These are phyloP conservation scores for Polypedilum pembai DNA, from an alignment of 1,140 invertebrate species.

Conservation along the genomic window DNA sequence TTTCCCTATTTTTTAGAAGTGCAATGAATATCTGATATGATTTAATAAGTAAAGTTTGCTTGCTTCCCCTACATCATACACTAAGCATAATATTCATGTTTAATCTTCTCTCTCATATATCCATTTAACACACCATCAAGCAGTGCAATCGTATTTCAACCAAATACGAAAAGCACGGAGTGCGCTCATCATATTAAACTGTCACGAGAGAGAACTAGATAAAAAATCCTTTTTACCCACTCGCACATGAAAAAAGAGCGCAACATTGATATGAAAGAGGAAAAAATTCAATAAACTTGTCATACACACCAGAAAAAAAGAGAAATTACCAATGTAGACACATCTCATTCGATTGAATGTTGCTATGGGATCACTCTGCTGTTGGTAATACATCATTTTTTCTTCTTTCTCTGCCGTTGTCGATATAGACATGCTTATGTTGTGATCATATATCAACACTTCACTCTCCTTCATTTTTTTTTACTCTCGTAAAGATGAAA, in stretches of 20 bases:
- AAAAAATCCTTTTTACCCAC: neutral
- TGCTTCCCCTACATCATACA: too few relatives aligned
- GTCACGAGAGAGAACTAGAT: neutral
- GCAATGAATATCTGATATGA: too few relatives aligned
- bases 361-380: neutral
- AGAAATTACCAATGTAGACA: neutral
- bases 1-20: too few relatives aligned
- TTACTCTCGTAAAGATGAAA: too few relatives aligned
- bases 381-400: conserved; percentile 4
- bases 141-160: too few relatives aligned
- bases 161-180: too few relatives aligned
- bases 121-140: too few relatives aligned
- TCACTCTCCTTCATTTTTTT: neutral
- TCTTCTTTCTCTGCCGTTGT: neutral
- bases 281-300: conserved; percentile 14
- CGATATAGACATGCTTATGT: neutral
- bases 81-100: too few relatives aligned
- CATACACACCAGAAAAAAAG: neutral
- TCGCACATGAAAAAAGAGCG: neutral
- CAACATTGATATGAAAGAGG: neutral
- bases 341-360: neutral
- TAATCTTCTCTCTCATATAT: too few relatives aligned
- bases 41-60: too few relatives aligned
- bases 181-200: too few relatives aligned
- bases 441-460: neutral